These are phyloP conservation scores for Noctua janthina DNA, from an alignment of 2,888 invertebrate genomes.

Conservation along the genomic window DNA sequence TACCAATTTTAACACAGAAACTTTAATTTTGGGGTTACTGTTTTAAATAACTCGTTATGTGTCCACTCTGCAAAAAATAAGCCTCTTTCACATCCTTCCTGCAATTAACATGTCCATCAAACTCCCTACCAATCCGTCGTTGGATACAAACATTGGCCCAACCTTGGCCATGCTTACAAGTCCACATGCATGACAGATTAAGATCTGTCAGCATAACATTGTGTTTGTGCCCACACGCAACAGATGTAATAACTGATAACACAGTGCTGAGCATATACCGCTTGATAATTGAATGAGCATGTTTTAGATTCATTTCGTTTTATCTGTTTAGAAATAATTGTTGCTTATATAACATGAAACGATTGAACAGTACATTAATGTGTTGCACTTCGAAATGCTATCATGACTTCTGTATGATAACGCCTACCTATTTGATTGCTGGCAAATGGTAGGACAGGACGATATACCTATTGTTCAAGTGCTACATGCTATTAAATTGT, in stretches of 20 bases:
- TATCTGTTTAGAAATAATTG: conserved; percentile 57
- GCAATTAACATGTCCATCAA: conserved; percentile 34
- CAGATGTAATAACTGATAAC: conserved; percentile 66
- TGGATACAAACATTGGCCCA: conserved; percentile 36
- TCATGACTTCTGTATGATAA: conserved; percentile 44
- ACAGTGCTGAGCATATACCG: conserved; percentile 45
- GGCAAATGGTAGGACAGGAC: conserved; percentile 35
- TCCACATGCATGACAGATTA: conserved; percentile 61
- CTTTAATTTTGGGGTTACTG: background rate
- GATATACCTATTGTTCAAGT: conserved; percentile 33
- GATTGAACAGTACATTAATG: conserved; percentile 41
- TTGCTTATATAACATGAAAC: conserved; percentile 52
- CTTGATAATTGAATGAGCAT: conserved; percentile 65
- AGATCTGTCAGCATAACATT: conserved; percentile 52
- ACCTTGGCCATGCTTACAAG: conserved; percentile 32
- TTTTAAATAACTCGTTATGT: background rate
- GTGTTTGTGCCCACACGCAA: conserved; percentile 55
- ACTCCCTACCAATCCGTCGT: background rate
- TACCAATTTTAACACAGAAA: background rate
- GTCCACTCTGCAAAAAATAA: background rate
- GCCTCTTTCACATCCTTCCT: conserved; percentile 23
- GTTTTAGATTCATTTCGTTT: conserved; percentile 59
- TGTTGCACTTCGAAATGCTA: conserved; percentile 45
- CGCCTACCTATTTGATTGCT: conserved; percentile 47
- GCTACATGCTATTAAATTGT: conserved; percentile 36